Evolutionary conservation across 2,888 invertebrate genomes (phyloP), one percentile per base, ranked within the genome.

Genomic region (Apotomis betuletana): DNA sequence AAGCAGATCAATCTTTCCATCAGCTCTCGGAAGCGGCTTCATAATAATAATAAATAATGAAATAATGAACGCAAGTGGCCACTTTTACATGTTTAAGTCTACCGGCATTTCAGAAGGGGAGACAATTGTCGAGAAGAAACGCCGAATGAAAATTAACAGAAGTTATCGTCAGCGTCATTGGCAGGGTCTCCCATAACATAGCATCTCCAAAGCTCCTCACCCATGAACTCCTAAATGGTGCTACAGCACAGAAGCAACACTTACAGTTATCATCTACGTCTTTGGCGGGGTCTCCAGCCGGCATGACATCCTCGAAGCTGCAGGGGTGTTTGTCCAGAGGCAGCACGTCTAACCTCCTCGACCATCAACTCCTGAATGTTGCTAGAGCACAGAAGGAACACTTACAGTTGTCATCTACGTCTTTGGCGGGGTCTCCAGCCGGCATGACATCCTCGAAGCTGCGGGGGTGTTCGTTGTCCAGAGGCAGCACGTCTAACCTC

Each of bases 251-350:
- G 49, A 9, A 8, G 13, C 0, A 6, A 55, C 59, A 95, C 97
- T 96, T 92, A 97, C 99, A 99, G 89, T 99, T 99, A 91, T 99
- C 99, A 86, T 98, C 98, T 74, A 97, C 98, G 91, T 98, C 97
- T 89, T 97, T 97, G 77, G 95, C 95, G 78, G 97, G 96, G 82
- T 98, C 98, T 75, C 98, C 98, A 10, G 98, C 98, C 13, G 98
- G 97, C 91, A 97, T 98, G 76, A 99, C 97, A 77, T 97, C 96
- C 80, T 97, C 97, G 85, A 98, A 96, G 75, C 96, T 94, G 85
- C 97, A 96, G 8, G 95, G 90, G 76, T 96, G 94, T 75, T 83
- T 87, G 81, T 91, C 93, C 12, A 93, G 64, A 2, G 93, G 93
- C 77, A 89, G 85, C 69, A 94, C 90, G 81, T 96, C 95, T n/a